These are phyloP conservation scores for Clivina fossor DNA, from an alignment of 2,888 invertebrate genomes.

Conservation along the genomic window DNA sequence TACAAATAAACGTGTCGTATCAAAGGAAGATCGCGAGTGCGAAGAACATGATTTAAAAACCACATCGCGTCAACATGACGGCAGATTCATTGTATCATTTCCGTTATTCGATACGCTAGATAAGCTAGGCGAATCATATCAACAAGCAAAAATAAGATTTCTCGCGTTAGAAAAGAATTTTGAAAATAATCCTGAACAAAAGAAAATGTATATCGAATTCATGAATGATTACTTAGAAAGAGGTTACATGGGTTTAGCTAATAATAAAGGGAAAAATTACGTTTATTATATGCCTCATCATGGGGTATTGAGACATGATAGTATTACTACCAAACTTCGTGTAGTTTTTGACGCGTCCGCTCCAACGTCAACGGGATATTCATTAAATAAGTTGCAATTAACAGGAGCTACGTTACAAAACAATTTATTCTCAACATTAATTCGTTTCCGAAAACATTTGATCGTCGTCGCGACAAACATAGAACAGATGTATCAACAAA, in stretches of 20 bases:
- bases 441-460: constrained; percentile 3
- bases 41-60: not conserved
- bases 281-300: not conserved
- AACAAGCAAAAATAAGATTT: no score
- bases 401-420: not conserved
- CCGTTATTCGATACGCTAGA: not conserved
- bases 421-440: constrained; percentile 1
- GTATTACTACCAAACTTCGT: not conserved
- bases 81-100: constrained; percentile 1
- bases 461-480: not conserved
- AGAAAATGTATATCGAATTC: not conserved
- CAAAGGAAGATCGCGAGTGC: constrained; percentile 1
- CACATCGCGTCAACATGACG: not conserved
- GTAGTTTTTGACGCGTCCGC: constrained; percentile 6
- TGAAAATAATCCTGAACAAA: no score
- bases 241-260: not conserved
- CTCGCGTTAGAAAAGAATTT: no score
- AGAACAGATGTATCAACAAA: constrained; percentile 5
- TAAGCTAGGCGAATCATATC: not conserved
- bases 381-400: constrained; percentile 8
- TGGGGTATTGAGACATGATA: not conserved
- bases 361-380: constrained; percentile 2
- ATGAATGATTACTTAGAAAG: constrained; percentile 4
- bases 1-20: not conserved
- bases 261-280: not conserved